Base-by-base conservation (phyloP, 2,797 vertebrate species). In the Amblyraja radiata region DNA sequence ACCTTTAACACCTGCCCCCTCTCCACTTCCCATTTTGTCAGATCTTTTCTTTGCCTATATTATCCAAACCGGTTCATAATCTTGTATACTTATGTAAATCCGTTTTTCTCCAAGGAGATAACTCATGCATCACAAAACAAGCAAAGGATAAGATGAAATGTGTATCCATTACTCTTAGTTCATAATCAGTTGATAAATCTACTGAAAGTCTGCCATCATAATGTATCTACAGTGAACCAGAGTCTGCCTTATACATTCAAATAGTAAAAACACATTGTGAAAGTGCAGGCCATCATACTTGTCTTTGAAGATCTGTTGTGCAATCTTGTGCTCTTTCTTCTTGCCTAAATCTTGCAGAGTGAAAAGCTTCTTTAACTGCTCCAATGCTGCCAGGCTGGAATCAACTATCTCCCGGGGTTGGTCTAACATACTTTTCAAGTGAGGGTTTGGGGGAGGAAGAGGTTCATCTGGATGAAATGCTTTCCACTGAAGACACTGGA, bases 401-500 rank as follows among this genome's bases (percentile, higher is more conserved):
- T 96, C 95, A 77, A 94, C 95, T 71, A 99, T 96, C 36, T 97
- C 96, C 78, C 8, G 93, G 8, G 99, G 98, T 80, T 96, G 93
- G 83, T 97, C 96, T 63, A 99, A 95, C 95, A 96, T 96, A 65
- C 95, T 95, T 94, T 96, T 94, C 94, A 99, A 93, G 95, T 98
- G 97, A 0, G 96, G 96, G 91, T 98, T 98, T 76, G 98, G 94
- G 7, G 97, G 95, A 0, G 98, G 99, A 90, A 99, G 96, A 2
- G 97, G 97, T 11, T 97, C 95, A 86, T 94, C 95, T 0, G 98
- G 97, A 94, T 96, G 96, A 77, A 99, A 95, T 63, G 96, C 98
- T 86, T 98, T 97, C 95, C 98, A 97, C 93, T 99, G 97, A 94
- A 99, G 96, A 94, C 99, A 99, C 99, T 99, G 95, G 73, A 10